Percentiles rank a stretch among this genome's conserved stretches.
phyloP scores from a whole-genome alignment of 2,113 vertebrate genomes.

The Tonatia bakeri region DNA sequence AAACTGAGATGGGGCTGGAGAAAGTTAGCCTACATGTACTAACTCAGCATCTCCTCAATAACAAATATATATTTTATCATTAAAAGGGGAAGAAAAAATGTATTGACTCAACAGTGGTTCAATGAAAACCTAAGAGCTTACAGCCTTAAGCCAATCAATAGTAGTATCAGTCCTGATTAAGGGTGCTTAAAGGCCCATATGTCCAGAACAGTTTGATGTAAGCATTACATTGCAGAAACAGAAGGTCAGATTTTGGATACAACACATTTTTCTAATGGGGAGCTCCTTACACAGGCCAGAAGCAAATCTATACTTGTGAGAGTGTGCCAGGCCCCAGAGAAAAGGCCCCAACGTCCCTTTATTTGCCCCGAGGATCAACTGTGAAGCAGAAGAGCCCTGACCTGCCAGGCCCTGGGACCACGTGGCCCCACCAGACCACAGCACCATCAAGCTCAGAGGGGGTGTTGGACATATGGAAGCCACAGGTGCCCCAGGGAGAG shows the following conservation, averaged over 20 bases:
- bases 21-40: neutral
- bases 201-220: neutral
- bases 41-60: neutral
- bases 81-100: neutral
- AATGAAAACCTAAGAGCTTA: neutral
- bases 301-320: neutral
- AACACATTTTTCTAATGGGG: neutral
- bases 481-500: accelerated
- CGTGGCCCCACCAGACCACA: neutral
- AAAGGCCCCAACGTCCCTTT: neutral
- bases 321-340: neutral
- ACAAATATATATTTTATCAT: slow-evolving; percentile 1
- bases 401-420: neutral
- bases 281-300: neutral
- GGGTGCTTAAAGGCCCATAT: neutral
- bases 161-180: neutral
- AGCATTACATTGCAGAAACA: neutral
- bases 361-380: neutral
- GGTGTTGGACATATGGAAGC: neutral
- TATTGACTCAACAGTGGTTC: neutral
- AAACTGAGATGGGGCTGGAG: neutral
- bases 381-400: neutral
- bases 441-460: neutral
- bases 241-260: neutral
- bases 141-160: neutral